A percentile compares a stretch with the other conserved stretches of the same genome.
Conservation (phyloP, 1,140 invertebrate species). For the Drosophila pseudoobscura region DNA sequence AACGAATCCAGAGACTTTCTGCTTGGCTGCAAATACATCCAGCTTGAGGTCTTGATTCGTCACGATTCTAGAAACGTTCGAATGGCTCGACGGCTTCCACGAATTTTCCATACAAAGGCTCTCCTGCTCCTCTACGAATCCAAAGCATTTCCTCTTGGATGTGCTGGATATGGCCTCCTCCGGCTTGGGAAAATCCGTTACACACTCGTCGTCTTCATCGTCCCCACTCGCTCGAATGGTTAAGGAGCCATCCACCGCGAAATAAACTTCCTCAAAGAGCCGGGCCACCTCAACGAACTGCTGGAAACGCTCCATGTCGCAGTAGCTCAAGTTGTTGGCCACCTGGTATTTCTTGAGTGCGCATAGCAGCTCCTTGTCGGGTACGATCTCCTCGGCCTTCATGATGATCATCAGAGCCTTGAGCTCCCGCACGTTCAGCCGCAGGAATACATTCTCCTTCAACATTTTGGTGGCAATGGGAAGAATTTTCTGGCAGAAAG, state of each 20-base stretch:
- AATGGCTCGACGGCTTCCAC: no score
- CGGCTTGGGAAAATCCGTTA: no score
- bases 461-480: constrained; percentile 44
- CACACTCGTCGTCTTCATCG: no score
- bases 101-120: no score
- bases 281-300: constrained; percentile 49
- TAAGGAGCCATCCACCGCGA: constrained; percentile 47
- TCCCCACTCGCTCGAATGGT: not conserved
- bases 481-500: constrained; percentile 38
- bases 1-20: no score
- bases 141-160: no score
- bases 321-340: constrained; percentile 39
- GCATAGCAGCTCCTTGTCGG: constrained; percentile 28
- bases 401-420: constrained; percentile 42
- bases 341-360: constrained; percentile 49
- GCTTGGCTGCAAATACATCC: no score
- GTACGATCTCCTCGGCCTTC: constrained; percentile 7
- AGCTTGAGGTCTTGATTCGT: no score
- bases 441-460: constrained; percentile 38
- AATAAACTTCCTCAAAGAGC: constrained; percentile 26
- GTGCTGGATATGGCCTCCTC: no score
- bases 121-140: no score
- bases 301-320: constrained; percentile 47
- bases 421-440: constrained; percentile 33
- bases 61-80: no score